A percentile compares a stretch with the other conserved stretches of the same genome.
Evolutionary conservation across 2,797 vertebrate genomes (phyloP).

Genomic region (Sparus aurata): DNA sequence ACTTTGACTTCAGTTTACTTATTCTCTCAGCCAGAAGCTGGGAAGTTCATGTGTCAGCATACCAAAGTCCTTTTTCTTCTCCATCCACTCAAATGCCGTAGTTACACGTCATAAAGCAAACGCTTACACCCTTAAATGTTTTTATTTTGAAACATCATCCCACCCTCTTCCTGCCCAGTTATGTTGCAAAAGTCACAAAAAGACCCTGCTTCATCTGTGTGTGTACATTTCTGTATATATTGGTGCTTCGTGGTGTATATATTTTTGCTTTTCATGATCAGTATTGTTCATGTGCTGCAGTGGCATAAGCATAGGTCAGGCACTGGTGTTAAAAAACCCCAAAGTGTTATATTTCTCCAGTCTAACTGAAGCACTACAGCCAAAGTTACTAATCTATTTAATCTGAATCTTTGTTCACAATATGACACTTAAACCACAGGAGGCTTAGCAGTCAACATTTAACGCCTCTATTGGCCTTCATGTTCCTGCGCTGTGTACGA

Average conservation of each 20-base stretch:
- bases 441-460: conserved; percentile 10
- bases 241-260: conserved; percentile 81
- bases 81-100: not conserved
- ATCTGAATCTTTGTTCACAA: conserved; percentile 12
- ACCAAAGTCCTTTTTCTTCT: not conserved
- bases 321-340: conserved; percentile 61
- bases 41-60: not conserved
- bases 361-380: conserved; percentile 53
- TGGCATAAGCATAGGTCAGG: conserved; percentile 59
- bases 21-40: conserved; percentile 27
- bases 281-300: conserved; percentile 63
- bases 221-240: conserved; percentile 79
- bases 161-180: conserved; percentile 11
- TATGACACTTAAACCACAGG: conserved; percentile 15
- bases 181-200: conserved; percentile 9
- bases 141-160: conserved; percentile 14
- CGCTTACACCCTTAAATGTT: not conserved
- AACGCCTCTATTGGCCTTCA: not conserved
- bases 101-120: not conserved
- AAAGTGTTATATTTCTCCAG: conserved; percentile 45
- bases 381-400: conserved; percentile 56
- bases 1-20: not conserved
- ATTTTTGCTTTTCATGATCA: conserved; percentile 74
- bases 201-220: conserved; percentile 20
- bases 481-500: conserved; percentile 21